Conservation (phyloP, 2,888 invertebrate genomes). For the Trissoscelio sp. region DNA sequence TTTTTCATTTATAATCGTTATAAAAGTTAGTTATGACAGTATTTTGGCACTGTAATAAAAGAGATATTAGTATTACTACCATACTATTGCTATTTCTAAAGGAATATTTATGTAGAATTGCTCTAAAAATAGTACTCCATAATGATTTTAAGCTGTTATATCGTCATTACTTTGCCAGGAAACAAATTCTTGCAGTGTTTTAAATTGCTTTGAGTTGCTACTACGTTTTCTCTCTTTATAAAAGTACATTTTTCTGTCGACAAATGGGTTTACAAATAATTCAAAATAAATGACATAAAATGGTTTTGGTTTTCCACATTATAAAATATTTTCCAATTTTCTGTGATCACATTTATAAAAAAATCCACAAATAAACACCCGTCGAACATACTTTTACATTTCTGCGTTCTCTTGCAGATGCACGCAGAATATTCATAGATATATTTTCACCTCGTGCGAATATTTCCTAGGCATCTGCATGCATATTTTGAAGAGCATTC, state of each 20-base stretch:
- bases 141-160: no score
- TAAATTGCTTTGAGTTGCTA: background rate
- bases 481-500: constrained; percentile 16
- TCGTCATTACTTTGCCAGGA: background rate
- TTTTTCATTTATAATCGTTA: no score
- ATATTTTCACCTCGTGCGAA: constrained; percentile 9
- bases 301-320: background rate
- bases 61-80: no score
- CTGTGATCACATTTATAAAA: background rate
- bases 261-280: background rate
- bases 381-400: constrained; percentile 4
- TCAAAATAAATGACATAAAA: background rate
- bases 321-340: background rate
- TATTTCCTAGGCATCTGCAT: constrained; percentile 11
- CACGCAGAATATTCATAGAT: constrained; percentile 7
- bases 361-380: background rate
- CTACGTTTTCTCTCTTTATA: background rate
- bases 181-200: background rate
- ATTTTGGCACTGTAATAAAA: no score
- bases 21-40: no score
- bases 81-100: no score
- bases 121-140: no score
- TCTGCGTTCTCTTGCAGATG: background rate
- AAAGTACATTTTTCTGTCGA: background rate
- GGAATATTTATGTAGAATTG: no score